phyloP scores from a whole-genome alignment of 2,797 vertebrate species.

The Rhadinocentrus ornatus region DNA sequence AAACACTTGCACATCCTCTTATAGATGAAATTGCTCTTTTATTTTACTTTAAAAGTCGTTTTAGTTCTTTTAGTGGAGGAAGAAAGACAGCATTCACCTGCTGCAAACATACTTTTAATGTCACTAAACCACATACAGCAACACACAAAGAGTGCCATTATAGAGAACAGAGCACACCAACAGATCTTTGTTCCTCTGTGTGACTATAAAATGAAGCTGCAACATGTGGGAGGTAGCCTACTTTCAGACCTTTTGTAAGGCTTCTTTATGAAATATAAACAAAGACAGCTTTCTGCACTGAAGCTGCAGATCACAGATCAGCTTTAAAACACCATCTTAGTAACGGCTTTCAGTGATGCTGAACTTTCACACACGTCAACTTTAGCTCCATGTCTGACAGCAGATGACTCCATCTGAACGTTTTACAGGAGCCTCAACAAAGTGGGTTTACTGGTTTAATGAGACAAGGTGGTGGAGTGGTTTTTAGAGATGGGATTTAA shows the following conservation, averaged over 20 bases:
- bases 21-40: constrained; percentile 23
- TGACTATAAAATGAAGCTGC: no score
- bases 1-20: constrained; percentile 28
- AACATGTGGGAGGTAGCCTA: constrained; percentile 17
- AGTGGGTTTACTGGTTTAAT: no score
- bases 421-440: no score
- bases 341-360: no score
- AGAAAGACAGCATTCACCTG: constrained; percentile 18
- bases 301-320: background rate
- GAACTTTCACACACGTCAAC: background rate
- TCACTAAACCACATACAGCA: constrained; percentile 14
- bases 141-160: background rate
- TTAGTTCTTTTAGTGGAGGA: constrained; percentile 10
- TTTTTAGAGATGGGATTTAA: no score
- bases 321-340: no score
- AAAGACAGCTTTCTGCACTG: no score
- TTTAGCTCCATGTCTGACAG: background rate
- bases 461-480: no score
- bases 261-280: background rate
- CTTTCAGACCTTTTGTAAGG: background rate
- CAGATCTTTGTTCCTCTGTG: background rate
- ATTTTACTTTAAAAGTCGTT: constrained; percentile 25
- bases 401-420: no score
- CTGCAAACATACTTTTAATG: background rate
- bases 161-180: background rate